Evolutionary conservation across 2,113 vertebrate genomes (phyloP), one percentile per base, ranked within the genome.

Genomic region (Laticauda laticaudata): DNA sequence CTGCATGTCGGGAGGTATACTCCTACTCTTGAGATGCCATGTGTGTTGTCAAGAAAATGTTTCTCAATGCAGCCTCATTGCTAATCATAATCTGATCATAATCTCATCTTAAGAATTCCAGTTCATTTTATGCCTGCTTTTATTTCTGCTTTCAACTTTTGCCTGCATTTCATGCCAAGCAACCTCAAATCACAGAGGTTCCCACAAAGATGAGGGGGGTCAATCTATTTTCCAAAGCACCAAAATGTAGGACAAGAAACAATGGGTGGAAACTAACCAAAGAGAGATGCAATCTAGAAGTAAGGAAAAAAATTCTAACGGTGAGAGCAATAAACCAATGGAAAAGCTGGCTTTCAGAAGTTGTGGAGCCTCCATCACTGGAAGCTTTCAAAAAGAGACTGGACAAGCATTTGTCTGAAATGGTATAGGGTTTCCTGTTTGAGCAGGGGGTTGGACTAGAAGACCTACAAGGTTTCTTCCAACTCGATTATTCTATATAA

Each of bases 1-100:
- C 75, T 94, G 88, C 0, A 2, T 95, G 96, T 94, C 94, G 92
- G 56, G 88, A 87, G 94, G 94, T 94, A 94, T 93, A 43, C 61
- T 0, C 5, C 0, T 51, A 5, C 10, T 59, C 39, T n/a, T 92
- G 91, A 92, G n/a, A 95, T 88, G 55, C 90, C 18, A 81, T 18
- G 48, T 3, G 23, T 39, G 91, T 9, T 2, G 10, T 57, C 69
- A 92, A 75, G 69, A 53, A 85, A 92, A 81, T 85, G 92, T 92
- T 93, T 94, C 56, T 92, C 85, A 85, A 94, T 12, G 89, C 0
- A 0, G 6, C 0, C 0, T 86, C 81, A 86, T 24, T 0, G 0
- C 23, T 90, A 21, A 90, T 85, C 75, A 92, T 93, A 95, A 59
- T 87, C n/a, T 54, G 26, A 51, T n/a, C 87, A 53, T 51, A 51